Evolutionary conservation across 2,113 vertebrate species (phyloP).

Genomic region (Chauna torquata): DNA sequence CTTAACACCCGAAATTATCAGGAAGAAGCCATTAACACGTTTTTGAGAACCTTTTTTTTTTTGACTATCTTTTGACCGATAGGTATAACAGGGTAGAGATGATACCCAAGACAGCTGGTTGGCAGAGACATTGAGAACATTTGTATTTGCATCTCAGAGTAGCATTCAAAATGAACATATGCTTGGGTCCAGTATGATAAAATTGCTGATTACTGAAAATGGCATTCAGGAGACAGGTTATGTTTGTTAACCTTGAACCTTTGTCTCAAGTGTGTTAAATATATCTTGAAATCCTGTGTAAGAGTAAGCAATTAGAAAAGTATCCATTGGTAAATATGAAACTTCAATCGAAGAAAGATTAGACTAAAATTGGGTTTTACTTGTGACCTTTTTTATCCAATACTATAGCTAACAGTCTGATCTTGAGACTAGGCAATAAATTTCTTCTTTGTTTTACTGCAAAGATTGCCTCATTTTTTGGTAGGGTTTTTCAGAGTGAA

Average conservation of each 20-base stretch:
- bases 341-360: conserved; percentile 30
- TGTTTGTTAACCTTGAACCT: conserved; percentile 36
- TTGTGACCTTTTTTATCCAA: conserved; percentile 31
- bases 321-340: not conserved
- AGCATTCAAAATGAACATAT: not conserved
- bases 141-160: not conserved
- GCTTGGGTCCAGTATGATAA: not conserved
- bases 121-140: not conserved
- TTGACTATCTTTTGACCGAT: not conserved
- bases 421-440: not conserved
- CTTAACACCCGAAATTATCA: not conserved
- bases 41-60: not conserved
- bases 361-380: conserved; percentile 16
- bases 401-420: not conserved
- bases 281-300: conserved; percentile 27
- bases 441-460: not conserved
- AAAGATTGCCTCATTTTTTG: not conserved
- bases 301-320: conserved; percentile 32
- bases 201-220: conserved; percentile 13
- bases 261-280: conserved; percentile 36
- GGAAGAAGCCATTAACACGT: not conserved
- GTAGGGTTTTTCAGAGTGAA: not conserved
- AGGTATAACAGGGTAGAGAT: not conserved
- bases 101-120: not conserved
- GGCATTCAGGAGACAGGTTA: conserved; percentile 30